phyloP scores from a whole-genome alignment of 2,113 vertebrate species.

The Oreochromis niloticus region DNA sequence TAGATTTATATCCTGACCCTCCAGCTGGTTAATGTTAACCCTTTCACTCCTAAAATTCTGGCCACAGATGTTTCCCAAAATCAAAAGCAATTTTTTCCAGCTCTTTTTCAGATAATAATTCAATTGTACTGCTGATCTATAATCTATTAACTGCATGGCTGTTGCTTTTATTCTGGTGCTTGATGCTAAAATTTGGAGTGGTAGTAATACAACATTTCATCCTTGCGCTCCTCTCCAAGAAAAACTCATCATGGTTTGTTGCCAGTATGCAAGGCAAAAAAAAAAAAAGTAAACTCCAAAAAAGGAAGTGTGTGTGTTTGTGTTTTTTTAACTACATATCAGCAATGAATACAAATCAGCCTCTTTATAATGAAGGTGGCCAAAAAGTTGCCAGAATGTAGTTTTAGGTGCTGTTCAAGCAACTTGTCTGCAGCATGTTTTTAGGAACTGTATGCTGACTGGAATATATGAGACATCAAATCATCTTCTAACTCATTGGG shows the following conservation, averaged over 20 bases:
- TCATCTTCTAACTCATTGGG: slow-evolving; percentile 26
- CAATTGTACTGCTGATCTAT: background rate
- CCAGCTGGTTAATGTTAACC: slow-evolving; percentile 60
- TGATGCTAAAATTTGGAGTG: background rate
- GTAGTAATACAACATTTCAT: background rate
- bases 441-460: background rate
- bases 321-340: background rate
- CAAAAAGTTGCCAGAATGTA: background rate
- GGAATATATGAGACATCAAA: slow-evolving; percentile 31
- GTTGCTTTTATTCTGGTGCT: background rate
- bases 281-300: background rate
- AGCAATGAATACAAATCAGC: background rate
- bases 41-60: background rate
- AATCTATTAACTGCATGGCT: background rate
- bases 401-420: background rate
- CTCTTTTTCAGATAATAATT: background rate
- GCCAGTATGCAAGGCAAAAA: background rate
- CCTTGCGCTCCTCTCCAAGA: background rate
- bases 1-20: slow-evolving; percentile 36
- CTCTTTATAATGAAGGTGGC: background rate
- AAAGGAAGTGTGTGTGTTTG: background rate
- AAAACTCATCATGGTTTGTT: background rate
- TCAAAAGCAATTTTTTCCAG: background rate
- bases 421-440: background rate
- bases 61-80: background rate